Percentiles rank a stretch among this genome's conserved stretches.
Evolutionary conservation across 2,888 invertebrate species (phyloP).

Genomic region (Mythimna lalbum): DNA sequence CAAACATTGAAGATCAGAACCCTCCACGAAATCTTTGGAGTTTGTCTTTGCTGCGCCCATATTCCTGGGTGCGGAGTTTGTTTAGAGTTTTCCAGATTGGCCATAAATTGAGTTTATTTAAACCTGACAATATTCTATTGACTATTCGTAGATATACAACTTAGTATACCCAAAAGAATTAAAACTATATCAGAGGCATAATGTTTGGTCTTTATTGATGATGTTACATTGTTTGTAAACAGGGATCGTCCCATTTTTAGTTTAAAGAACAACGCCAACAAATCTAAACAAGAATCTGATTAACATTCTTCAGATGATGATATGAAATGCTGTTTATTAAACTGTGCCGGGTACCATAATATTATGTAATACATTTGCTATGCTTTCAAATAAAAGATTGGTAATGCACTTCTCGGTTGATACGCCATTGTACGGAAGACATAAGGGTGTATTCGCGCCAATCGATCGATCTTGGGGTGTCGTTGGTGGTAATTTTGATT

Average conservation of each 20-base stretch:
- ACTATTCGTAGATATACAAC: no score
- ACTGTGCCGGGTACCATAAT: constrained; percentile 19
- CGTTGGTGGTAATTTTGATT: background rate
- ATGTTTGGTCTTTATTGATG: background rate
- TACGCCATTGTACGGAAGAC: background rate
- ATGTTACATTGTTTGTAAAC: background rate
- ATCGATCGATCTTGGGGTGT: background rate
- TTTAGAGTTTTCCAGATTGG: no score
- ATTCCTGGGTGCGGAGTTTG: no score
- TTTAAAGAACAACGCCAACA: constrained; percentile 13
- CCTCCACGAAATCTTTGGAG: no score
- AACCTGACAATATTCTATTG: no score
- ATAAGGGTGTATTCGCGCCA: background rate
- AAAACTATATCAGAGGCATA: no score
- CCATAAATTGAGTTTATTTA: no score
- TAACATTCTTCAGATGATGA: background rate
- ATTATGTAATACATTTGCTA: constrained; percentile 26
- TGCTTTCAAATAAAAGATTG: constrained; percentile 11
- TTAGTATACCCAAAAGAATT: no score
- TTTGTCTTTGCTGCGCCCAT: no score
- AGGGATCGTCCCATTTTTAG: background rate
- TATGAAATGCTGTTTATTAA: constrained; percentile 8
- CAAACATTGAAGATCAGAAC: no score
- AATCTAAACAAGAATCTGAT: constrained; percentile 12
- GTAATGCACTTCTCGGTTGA: background rate